phyloP scores from a whole-genome alignment of 1,140 invertebrate species.

The Meteorus sp. region DNA sequence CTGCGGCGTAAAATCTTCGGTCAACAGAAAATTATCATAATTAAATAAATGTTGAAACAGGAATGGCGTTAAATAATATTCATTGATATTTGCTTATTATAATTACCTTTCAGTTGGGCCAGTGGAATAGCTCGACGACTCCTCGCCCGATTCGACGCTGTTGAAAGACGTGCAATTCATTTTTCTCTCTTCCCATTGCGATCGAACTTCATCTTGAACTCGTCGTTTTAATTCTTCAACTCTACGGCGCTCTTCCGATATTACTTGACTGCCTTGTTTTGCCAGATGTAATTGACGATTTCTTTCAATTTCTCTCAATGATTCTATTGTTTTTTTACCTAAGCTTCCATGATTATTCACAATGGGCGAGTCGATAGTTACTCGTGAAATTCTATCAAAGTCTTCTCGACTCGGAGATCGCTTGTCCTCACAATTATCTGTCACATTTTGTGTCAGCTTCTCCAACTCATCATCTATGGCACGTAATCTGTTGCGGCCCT shows the following conservation, averaged over 20 bases:
- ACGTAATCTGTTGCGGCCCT: conserved; percentile 62
- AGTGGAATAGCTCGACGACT: conserved; percentile 67
- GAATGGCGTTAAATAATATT: not conserved
- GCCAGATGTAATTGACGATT: conserved; percentile 84
- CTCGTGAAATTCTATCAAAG: conserved; percentile 82
- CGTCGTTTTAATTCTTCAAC: conserved; percentile 83
- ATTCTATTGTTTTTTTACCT: conserved; percentile 83
- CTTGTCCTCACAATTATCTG: conserved; percentile 61
- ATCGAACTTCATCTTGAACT: conserved; percentile 85
- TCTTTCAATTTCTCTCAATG: conserved; percentile 85
- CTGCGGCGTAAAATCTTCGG: not conserved
- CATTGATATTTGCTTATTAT: conserved; percentile 21
- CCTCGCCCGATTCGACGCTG: conserved; percentile 68
- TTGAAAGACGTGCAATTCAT: conserved; percentile 72
- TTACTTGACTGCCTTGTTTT: conserved; percentile 88
- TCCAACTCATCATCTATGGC: conserved; percentile 65
- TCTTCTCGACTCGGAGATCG: conserved; percentile 77
- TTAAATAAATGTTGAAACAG: not conserved
- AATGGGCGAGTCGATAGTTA: conserved; percentile 79
- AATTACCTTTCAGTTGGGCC: conserved; percentile 68
- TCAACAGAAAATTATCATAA: not conserved
- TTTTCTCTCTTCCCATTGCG: conserved; percentile 78
- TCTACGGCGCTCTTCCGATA: conserved; percentile 85
- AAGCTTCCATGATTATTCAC: conserved; percentile 69
- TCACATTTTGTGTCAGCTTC: conserved; percentile 58